Percentiles rank a stretch among this genome's conserved stretches.
These are phyloP conservation scores for Pedionomus torquatus DNA, from an alignment of 2,113 vertebrate genomes.

Conservation along the genomic window DNA sequence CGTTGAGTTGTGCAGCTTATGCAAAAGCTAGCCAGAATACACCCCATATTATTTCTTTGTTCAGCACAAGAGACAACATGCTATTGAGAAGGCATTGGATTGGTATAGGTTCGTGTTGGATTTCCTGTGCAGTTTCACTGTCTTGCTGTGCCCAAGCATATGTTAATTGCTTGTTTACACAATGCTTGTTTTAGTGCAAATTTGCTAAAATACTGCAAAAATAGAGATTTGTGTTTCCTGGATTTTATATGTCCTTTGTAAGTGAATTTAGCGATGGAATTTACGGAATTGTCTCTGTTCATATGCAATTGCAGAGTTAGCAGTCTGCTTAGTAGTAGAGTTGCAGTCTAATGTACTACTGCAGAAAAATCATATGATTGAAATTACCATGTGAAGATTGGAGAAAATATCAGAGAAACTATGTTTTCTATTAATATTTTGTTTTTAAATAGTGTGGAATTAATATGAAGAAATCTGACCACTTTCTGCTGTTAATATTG, in stretches of 20 bases:
- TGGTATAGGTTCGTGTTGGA: background rate
- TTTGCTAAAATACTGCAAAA: background rate
- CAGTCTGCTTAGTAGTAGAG: background rate
- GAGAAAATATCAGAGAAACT: background rate
- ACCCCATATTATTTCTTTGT: background rate
- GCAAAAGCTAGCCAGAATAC: background rate
- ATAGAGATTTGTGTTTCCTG: background rate
- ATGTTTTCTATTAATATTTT: background rate
- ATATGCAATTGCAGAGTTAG: background rate
- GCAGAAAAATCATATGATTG: background rate
- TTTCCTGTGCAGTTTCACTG: background rate
- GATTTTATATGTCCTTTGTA: background rate
- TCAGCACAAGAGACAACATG: too few relatives aligned
- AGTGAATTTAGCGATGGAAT: background rate
- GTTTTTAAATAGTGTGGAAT: background rate
- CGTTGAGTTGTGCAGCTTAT: background rate
- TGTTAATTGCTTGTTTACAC: background rate
- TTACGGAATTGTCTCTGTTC: background rate
- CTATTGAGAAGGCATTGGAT: accelerated
- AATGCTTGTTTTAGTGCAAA: background rate
- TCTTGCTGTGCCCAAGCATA: background rate
- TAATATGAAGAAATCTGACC: background rate
- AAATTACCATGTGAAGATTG: background rate
- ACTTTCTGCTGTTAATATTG: background rate
- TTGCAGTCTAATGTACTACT: background rate